Conservation (phyloP, 1,140 invertebrate genomes). For the Trachymyrmex cornetzi region DNA sequence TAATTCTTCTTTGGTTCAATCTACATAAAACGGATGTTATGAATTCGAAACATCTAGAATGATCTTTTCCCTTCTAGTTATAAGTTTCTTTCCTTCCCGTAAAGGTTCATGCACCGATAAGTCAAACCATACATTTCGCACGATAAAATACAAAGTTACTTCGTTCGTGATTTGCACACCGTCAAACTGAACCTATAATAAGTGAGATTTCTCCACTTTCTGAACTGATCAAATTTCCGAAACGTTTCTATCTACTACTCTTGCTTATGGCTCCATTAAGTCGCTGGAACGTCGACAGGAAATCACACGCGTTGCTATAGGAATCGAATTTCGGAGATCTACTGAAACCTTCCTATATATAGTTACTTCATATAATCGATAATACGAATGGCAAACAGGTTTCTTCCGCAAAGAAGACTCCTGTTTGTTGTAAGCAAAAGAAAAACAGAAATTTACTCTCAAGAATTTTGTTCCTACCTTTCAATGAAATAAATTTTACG, state of each 20-base stretch:
- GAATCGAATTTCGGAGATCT: conserved; percentile 53
- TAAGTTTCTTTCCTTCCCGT: not conserved
- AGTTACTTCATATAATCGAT: conserved; percentile 18
- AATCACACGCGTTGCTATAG: conserved; percentile 36
- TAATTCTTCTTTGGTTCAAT: conserved; percentile 3
- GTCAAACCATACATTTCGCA: not conserved
- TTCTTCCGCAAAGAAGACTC: not conserved
- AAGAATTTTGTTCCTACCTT: not conserved
- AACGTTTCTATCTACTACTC: conserved; percentile 58
- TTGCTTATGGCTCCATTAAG: conserved; percentile 54
- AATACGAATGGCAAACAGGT: not conserved
- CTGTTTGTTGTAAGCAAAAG: not conserved
- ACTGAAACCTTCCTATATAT: conserved; percentile 15
- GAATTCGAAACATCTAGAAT: not conserved
- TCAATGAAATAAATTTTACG: not conserved
- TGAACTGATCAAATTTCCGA: conserved; percentile 57
- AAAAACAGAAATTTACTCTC: not conserved
- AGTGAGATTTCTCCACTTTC: conserved; percentile 14
- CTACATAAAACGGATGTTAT: conserved; percentile 11
- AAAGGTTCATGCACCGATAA: conserved; percentile 17
- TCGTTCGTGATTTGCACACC: conserved; percentile 21
- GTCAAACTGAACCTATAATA: conserved; percentile 20
- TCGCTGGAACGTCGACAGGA: not conserved
- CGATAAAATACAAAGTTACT: not conserved
- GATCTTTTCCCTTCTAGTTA: not conserved